Evolutionary conservation across 2,797 vertebrate genomes (phyloP).

Genomic region (Paguma larvata): DNA sequence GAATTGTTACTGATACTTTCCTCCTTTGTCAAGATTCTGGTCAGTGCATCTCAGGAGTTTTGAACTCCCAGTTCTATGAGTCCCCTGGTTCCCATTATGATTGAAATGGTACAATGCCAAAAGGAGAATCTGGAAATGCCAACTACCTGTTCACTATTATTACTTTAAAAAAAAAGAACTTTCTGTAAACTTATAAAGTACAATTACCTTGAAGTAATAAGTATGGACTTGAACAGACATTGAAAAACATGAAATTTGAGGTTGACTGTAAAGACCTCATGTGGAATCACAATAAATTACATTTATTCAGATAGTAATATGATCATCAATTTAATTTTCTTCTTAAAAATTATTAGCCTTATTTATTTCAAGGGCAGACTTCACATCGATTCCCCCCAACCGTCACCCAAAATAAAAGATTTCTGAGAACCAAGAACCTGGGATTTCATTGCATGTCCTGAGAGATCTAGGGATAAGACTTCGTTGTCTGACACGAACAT

Average conservation of each 20-base stretch:
- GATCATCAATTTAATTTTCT: background rate
- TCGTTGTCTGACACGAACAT: background rate
- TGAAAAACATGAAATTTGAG: slow-evolving; percentile 4
- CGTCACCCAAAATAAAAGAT: background rate
- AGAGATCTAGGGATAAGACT: background rate
- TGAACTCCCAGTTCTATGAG: background rate
- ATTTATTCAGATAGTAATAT: background rate
- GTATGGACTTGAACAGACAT: background rate
- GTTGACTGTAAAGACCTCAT: background rate
- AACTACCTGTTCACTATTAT: background rate
- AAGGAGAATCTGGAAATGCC: background rate
- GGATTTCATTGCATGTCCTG: background rate
- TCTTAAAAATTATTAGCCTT: background rate
- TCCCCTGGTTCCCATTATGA: background rate
- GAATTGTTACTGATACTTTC: background rate
- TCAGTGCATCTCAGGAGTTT: background rate
- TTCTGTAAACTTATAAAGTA: background rate
- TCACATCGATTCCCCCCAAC: background rate
- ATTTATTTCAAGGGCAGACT: slow-evolving; percentile 3
- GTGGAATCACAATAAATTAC: background rate
- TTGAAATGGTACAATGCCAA: background rate
- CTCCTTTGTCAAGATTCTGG: background rate
- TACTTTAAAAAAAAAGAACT: background rate
- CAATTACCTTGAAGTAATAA: background rate
- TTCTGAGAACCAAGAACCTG: background rate